Conservation (phyloP, 2,888 invertebrate species). For the Gerosis bhagava region DNA sequence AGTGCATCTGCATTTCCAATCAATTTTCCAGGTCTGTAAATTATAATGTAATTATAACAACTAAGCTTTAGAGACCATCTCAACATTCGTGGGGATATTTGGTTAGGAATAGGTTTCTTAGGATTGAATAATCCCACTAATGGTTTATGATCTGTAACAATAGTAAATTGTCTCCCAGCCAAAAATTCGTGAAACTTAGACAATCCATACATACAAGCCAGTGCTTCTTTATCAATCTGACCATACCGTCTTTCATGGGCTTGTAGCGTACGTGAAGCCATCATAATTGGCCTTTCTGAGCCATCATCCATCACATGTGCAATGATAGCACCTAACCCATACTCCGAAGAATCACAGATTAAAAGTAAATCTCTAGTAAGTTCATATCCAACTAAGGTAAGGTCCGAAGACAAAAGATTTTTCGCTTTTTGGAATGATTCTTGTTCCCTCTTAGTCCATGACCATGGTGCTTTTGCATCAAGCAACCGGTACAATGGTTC, state of each 20-base stretch:
- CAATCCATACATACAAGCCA: constrained; percentile 16
- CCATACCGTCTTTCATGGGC: constrained; percentile 31
- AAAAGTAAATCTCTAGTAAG: constrained; percentile 1
- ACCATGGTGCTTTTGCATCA: too few relatives aligned
- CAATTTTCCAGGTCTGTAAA: constrained; percentile 7
- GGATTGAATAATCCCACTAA: constrained; percentile 5
- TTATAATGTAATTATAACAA: constrained; percentile 7
- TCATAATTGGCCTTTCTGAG: constrained; percentile 29
- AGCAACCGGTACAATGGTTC: constrained; percentile 26
- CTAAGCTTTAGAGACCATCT: constrained; percentile 12
- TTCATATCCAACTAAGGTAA: constrained; percentile 17
- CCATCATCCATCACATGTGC: constrained; percentile 31
- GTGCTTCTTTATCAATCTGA: constrained; percentile 33
- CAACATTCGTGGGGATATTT: constrained; percentile 17
- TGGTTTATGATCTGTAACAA: too few relatives aligned
- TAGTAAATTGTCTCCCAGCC: constrained; percentile 1
- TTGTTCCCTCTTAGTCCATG: constrained; percentile 5
- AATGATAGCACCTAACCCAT: constrained; percentile 32
- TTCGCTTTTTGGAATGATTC: constrained; percentile 16
- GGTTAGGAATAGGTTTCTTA: constrained; percentile 5
- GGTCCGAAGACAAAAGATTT: constrained; percentile 14
- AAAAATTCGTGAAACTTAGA: constrained; percentile 7
- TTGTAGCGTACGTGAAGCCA: constrained; percentile 32
- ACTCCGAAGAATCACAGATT: constrained; percentile 29
- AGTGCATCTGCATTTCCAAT: constrained; percentile 7